Base-by-base conservation (phyloP, 2,888 invertebrate species). In the Plebejus anna region DNA sequence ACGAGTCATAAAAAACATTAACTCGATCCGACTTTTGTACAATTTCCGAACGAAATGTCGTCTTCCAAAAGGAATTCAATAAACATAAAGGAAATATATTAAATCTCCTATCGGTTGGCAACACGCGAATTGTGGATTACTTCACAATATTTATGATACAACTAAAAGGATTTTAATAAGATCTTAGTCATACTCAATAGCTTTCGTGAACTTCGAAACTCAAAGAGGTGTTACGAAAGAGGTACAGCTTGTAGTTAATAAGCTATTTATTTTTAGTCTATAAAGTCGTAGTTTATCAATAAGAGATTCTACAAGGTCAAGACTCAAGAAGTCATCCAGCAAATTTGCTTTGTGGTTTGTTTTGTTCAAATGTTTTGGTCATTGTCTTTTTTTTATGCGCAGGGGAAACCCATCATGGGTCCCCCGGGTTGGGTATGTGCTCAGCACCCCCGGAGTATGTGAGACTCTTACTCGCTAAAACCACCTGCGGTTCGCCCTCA, bases 91-190 rank as follows among this genome's bases (percentile, higher is more conserved):
- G 42, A 71, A 76, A 76, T 70, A 87, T 86, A 86, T 91, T 90
- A 91, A 90, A 88, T 80, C 84, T 83, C 83, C 83, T 91, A 91
- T 91, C 91, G 86, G 88, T 84, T 81, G 80, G 84, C 79, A 83
- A 82, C 90, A 89, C 84, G 85, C 87, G 82, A 82, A 83, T 80
- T 36, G 78, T 75, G 81, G 80, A 77, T 79, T 77, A 82, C 80
- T 82, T 80, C 82, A 83, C 83, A 80, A 84, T 88, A 88, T 89
- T 89, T 89, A 87, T 83, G 87, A 87, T 84, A 85, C 84, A 79
- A 80, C 84, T 81, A 81, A 83, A 87, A 87, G 84, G 86, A 83
- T 84, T 83, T 82, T 47, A 71, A 70, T 70, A 70, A 71, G 42
- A 71, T 2, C 22, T 22, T 32, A 32, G 22, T 70, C 9, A n/a